phyloP scores from a whole-genome alignment of 2,797 vertebrate species.

The Arnoldichthys spilopterus region DNA sequence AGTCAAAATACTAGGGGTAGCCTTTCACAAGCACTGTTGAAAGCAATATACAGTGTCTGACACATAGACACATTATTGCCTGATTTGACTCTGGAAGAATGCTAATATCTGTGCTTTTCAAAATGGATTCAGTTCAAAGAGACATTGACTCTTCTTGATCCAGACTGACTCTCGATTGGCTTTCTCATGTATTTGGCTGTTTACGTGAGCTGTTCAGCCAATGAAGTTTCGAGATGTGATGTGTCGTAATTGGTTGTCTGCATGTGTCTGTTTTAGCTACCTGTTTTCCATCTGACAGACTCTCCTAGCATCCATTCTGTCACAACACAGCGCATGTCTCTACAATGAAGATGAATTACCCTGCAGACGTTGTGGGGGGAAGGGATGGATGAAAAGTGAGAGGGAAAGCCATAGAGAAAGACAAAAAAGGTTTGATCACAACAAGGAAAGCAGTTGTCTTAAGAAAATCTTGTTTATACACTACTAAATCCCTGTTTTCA shows the following conservation, averaged over 20 bases:
- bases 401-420: slow-evolving; percentile 1
- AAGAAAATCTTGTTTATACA: slow-evolving; percentile 13
- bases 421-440: slow-evolving; percentile 20
- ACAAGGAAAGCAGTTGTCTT: slow-evolving; percentile 25
- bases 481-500: not conserved
- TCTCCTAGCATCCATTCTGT: slow-evolving; percentile 72
- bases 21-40: slow-evolving; percentile 12
- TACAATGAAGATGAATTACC: slow-evolving; percentile 82
- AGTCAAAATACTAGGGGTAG: slow-evolving; percentile 12
- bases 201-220: slow-evolving; percentile 27
- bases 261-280: slow-evolving; percentile 72
- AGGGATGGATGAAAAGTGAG: slow-evolving; percentile 58
- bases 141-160: slow-evolving; percentile 3
- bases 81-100: slow-evolving; percentile 16
- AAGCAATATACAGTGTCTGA: slow-evolving; percentile 29
- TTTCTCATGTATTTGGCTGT: slow-evolving; percentile 17
- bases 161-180: slow-evolving; percentile 17
- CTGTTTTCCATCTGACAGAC: slow-evolving; percentile 76
- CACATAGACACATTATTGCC: not conserved
- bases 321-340: slow-evolving; percentile 80
- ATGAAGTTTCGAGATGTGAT: slow-evolving; percentile 49
- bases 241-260: slow-evolving; percentile 66
- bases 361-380: slow-evolving; percentile 50
- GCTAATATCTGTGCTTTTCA: slow-evolving; percentile 27
- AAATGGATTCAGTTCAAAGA: not conserved